phyloP scores from a whole-genome alignment of 2,888 invertebrate species.

The Drosophila nigricruria region DNA sequence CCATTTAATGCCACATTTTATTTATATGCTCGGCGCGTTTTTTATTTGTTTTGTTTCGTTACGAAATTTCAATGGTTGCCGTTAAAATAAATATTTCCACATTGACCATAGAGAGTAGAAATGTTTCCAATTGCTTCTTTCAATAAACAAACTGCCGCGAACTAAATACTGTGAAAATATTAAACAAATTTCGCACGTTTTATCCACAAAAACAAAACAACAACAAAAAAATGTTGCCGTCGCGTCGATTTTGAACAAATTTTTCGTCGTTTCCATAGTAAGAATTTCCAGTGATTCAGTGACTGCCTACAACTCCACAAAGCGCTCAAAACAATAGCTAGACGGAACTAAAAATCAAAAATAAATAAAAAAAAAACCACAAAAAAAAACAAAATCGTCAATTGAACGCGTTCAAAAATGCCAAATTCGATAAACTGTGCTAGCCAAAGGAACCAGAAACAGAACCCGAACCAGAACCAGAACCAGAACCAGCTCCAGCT shows the following conservation, averaged over 20 bases:
- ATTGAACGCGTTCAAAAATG: conserved; percentile 55
- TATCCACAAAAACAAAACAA: neutral
- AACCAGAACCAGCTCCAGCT: neutral
- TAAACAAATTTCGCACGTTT: conserved; percentile 54
- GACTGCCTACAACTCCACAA: conserved; percentile 4
- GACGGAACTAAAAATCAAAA: neutral
- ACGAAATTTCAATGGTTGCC: conserved; percentile 67
- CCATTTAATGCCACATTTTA: conserved; percentile 75
- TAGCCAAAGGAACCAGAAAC: conserved; percentile 14
- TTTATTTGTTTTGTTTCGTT: conserved; percentile 70
- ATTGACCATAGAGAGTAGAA: conserved; percentile 46
- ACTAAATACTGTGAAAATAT: conserved; percentile 56
- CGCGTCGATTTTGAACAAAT: conserved; percentile 11
- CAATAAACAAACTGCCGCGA: conserved; percentile 53
- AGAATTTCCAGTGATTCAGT: conserved; percentile 26
- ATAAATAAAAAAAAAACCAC: neutral
- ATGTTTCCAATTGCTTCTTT: conserved; percentile 56
- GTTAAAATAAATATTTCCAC: conserved; percentile 60
- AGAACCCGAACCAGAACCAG: neutral
- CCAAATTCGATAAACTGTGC: conserved; percentile 57
- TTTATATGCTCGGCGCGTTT: conserved; percentile 67
- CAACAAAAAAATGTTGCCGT: conserved; percentile 9
- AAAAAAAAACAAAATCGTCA: neutral
- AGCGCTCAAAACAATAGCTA: neutral
- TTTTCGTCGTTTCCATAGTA: conserved; percentile 7